Percentiles rank a stretch among this genome's conserved stretches.
These are phyloP conservation scores for Mayetiola destructor DNA, from an alignment of 2,888 invertebrate genomes.

Conservation along the genomic window DNA sequence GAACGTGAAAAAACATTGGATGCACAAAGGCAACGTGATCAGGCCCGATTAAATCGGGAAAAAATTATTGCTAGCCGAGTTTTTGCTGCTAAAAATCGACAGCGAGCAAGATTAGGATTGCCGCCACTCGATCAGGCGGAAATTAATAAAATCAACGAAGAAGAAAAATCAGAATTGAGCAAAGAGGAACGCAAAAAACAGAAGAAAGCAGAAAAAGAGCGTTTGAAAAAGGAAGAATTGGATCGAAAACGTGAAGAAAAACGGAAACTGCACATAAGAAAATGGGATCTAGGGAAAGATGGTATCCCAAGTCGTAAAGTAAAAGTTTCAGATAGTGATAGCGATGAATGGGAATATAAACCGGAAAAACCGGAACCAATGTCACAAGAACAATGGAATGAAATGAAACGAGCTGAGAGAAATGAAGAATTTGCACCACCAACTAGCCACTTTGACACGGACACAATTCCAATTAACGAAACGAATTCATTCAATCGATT, in stretches of 20 bases:
- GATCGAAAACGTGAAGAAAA: conserved; percentile 32
- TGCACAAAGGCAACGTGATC: conserved; percentile 50
- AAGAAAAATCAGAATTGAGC: conserved; percentile 3
- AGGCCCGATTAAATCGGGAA: conserved; percentile 45
- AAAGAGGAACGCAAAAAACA: conserved; percentile 23
- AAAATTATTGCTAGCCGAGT: conserved; percentile 53
- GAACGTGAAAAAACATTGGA: conserved; percentile 53
- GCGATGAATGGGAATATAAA: conserved; percentile 28
- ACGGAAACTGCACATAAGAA: conserved; percentile 39
- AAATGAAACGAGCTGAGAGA: conserved; percentile 55
- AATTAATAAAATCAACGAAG: conserved; percentile 18
- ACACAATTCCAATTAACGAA: conserved; percentile 24
- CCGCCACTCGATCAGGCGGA: conserved; percentile 43
- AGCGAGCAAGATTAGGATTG: conserved; percentile 54
- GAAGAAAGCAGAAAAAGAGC: conserved; percentile 24
- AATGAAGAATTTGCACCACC: conserved; percentile 65
- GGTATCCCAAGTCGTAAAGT: conserved; percentile 26
- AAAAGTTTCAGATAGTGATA: conserved; percentile 19
- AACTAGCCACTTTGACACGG: conserved; percentile 25
- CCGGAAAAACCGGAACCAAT: conserved; percentile 28
- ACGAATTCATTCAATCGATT: conserved; percentile 16
- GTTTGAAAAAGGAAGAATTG: conserved; percentile 25
- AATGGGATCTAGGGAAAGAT: conserved; percentile 52
- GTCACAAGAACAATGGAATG: conserved; percentile 35
- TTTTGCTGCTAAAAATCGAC: conserved; percentile 57